phyloP scores from a whole-genome alignment of 1,140 invertebrate species.

The Tetramorium parvispinum region DNA sequence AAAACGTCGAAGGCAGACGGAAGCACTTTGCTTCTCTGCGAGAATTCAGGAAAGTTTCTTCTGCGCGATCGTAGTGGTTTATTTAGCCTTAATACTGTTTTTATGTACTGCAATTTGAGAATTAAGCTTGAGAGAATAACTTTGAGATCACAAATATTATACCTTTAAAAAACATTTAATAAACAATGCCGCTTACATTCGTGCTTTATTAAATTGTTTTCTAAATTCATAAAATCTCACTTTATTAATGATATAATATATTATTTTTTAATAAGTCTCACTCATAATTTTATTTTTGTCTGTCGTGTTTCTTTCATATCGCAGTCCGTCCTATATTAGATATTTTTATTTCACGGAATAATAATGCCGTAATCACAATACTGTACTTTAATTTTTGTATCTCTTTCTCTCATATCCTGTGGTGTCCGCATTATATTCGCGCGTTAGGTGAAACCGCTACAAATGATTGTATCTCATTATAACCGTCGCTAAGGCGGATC shows the following conservation, averaged over 20 bases:
- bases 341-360: neutral
- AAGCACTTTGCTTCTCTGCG: neutral
- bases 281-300: neutral
- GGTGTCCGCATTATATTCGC: neutral
- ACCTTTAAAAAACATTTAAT: neutral
- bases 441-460: neutral
- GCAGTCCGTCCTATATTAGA: neutral
- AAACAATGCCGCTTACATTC: neutral
- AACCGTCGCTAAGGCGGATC: constrained; percentile 29
- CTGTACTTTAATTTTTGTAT: neutral
- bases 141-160: neutral
- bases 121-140: too few species aligned
- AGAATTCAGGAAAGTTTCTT: neutral
- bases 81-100: neutral
- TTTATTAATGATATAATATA: neutral
- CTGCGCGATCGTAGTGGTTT: neutral
- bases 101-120: neutral
- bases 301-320: neutral
- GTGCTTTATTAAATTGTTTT: neutral
- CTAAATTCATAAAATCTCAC: neutral
- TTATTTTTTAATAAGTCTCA: neutral
- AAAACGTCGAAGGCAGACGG: constrained; percentile 1
- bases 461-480: constrained; percentile 34
- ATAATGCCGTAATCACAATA: neutral
- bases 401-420: neutral